These are phyloP conservation scores for Charanyca ferruginea DNA, from an alignment of 2,888 invertebrate genomes.

Conservation along the genomic window DNA sequence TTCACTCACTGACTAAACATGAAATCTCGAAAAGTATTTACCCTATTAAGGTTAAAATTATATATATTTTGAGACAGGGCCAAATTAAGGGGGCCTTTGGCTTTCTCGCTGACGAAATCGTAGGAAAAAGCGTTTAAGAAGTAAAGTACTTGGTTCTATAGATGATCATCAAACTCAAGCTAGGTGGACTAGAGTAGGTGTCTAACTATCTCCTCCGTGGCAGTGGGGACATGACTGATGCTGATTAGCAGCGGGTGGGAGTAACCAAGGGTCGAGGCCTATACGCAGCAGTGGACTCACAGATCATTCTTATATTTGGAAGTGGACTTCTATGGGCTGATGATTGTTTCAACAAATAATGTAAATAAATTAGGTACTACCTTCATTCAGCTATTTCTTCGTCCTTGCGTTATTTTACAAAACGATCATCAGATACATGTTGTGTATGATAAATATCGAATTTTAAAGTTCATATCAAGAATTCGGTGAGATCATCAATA, in stretches of 20 bases:
- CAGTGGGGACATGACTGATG: neutral
- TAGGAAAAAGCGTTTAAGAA: neutral
- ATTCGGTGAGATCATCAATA: slow-evolving; percentile 71
- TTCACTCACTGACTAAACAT: neutral
- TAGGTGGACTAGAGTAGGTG: neutral
- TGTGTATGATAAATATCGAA: slow-evolving; percentile 48
- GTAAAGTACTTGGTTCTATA: neutral
- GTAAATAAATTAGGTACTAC: too few species aligned
- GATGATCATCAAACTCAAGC: too few species aligned
- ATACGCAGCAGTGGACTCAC: neutral
- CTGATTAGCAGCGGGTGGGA: neutral
- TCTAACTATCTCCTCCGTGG: neutral
- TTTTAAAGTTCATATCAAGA: slow-evolving; percentile 64
- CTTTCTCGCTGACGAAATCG: neutral
- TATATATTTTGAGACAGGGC: neutral
- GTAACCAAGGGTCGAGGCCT: neutral
- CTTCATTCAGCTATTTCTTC: neutral
- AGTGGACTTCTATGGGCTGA: too few species aligned
- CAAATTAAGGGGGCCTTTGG: neutral
- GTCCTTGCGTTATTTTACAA: slow-evolving; percentile 30
- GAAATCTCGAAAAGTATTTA: too few species aligned
- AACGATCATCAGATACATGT: slow-evolving; percentile 24
- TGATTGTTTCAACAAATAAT: too few species aligned
- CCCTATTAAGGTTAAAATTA: too few species aligned
- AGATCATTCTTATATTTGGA: too few species aligned